Evolutionary conservation across 2,113 vertebrate species (phyloP).

Genomic region (Vireo altiloquus): DNA sequence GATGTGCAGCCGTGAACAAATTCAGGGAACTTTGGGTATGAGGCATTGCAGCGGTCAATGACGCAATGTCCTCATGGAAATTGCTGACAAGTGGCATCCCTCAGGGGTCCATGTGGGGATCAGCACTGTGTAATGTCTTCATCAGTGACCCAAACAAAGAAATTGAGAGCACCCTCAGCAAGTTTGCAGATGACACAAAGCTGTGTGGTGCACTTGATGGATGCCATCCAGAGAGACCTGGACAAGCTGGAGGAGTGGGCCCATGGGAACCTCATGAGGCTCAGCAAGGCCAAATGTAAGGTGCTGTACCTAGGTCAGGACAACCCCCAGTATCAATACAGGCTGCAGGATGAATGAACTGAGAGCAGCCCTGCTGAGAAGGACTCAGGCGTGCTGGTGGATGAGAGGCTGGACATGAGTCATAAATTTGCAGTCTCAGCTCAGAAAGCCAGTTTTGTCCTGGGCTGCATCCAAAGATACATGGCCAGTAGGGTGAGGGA

Average conservation of each 20-base stretch:
- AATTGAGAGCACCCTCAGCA: neutral
- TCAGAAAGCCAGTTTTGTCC: neutral
- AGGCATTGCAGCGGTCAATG: neutral
- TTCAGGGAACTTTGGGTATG: neutral
- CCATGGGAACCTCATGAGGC: neutral
- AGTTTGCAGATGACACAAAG: neutral
- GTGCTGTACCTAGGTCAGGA: neutral
- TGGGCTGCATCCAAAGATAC: neutral
- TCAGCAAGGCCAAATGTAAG: neutral
- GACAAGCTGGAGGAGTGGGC: neutral
- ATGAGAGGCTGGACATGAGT: neutral
- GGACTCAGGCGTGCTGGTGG: fast-evolving
- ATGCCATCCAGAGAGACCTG: neutral
- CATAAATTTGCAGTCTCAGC: neutral
- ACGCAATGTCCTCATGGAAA: neutral
- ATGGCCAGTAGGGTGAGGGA: neutral
- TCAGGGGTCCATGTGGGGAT: neutral
- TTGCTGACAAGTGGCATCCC: neutral
- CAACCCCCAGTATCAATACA: fast-evolving
- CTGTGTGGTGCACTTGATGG: neutral
- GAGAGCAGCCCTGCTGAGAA: neutral
- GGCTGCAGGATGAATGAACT: neutral
- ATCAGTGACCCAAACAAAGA: neutral
- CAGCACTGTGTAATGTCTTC: neutral
- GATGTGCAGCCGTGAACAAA: neutral